A percentile compares a stretch with the other conserved stretches of the same genome.
Evolutionary conservation across 2,797 vertebrate genomes (phyloP).

Genomic region (Rhinichthys osculus): DNA sequence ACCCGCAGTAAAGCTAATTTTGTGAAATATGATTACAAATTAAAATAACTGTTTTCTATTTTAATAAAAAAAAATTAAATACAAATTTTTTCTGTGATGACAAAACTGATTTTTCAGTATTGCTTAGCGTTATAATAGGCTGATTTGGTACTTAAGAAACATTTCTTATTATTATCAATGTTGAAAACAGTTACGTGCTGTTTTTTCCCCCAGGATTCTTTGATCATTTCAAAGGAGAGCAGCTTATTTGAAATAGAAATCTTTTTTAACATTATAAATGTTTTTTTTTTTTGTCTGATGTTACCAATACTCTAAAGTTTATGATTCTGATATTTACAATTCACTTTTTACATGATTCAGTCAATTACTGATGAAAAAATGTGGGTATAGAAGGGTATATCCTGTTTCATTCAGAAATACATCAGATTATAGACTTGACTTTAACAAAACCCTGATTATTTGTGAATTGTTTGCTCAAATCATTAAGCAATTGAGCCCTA

Average conservation of each 20-base stretch:
- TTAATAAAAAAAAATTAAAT: no score
- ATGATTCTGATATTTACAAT: not conserved
- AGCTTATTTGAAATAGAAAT: not conserved
- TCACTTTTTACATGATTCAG: not conserved
- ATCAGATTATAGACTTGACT: not conserved
- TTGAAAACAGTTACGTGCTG: not conserved
- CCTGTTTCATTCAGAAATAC: not conserved
- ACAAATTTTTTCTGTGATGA: not conserved
- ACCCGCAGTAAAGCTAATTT: not conserved
- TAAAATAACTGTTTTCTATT: not conserved
- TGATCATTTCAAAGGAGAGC: not conserved
- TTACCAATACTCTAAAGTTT: not conserved
- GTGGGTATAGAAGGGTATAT: not conserved
- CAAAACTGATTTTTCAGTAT: not conserved
- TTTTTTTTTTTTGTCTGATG: not conserved
- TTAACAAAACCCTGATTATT: not conserved
- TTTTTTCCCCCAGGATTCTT: not conserved
- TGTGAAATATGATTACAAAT: not conserved
- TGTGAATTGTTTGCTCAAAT: slow-evolving; percentile 14
- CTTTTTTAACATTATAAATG: not conserved
- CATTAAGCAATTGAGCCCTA: not conserved
- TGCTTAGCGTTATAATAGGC: no score
- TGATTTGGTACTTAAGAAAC: not conserved
- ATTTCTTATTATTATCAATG: not conserved
- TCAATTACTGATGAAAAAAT: not conserved